phyloP scores from a whole-genome alignment of 2,113 vertebrate genomes.

The Amphilophus citrinellus region DNA sequence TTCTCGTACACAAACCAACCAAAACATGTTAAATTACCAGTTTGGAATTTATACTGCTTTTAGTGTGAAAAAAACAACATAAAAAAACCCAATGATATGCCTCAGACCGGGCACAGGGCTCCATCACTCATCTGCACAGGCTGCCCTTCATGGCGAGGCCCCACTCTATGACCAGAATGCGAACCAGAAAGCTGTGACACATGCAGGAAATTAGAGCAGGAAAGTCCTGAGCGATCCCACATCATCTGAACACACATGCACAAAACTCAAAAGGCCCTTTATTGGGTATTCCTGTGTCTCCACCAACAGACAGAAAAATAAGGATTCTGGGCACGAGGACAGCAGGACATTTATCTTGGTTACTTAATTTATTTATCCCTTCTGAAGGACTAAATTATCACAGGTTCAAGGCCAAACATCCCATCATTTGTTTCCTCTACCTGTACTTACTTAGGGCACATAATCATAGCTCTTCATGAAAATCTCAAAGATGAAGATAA shows the following conservation, averaged over 20 bases:
- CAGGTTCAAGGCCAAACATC: slow-evolving; percentile 43
- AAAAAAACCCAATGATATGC: slow-evolving; percentile 7
- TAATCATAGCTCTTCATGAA: slow-evolving; percentile 27
- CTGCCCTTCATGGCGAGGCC: slow-evolving; percentile 58
- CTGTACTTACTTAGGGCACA: background rate
- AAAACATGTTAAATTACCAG: slow-evolving; percentile 66
- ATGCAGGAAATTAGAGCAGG: slow-evolving; percentile 38
- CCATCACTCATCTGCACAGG: slow-evolving; percentile 52
- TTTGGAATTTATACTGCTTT: slow-evolving; percentile 72
- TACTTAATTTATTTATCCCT: slow-evolving; percentile 28
- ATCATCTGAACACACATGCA: background rate
- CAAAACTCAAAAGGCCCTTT: background rate
- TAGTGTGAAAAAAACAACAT: slow-evolving; percentile 45
- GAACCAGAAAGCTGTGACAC: slow-evolving; percentile 21
- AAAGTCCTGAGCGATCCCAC: slow-evolving; percentile 12
- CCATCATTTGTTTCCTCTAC: slow-evolving; percentile 19
- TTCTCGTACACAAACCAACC: slow-evolving; percentile 31
- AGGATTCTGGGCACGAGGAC: slow-evolving; percentile 10
- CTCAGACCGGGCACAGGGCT: slow-evolving; percentile 36
- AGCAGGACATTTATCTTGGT: slow-evolving; percentile 36
- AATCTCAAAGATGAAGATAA: slow-evolving; percentile 6
- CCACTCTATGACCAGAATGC: slow-evolving; percentile 20
- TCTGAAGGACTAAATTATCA: slow-evolving; percentile 31
- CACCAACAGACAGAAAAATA: slow-evolving; percentile 16
- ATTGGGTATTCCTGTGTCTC: slow-evolving; percentile 8